These are phyloP conservation scores for Pardalotus punctatus DNA, from an alignment of 2,113 vertebrate genomes.

Conservation along the genomic window DNA sequence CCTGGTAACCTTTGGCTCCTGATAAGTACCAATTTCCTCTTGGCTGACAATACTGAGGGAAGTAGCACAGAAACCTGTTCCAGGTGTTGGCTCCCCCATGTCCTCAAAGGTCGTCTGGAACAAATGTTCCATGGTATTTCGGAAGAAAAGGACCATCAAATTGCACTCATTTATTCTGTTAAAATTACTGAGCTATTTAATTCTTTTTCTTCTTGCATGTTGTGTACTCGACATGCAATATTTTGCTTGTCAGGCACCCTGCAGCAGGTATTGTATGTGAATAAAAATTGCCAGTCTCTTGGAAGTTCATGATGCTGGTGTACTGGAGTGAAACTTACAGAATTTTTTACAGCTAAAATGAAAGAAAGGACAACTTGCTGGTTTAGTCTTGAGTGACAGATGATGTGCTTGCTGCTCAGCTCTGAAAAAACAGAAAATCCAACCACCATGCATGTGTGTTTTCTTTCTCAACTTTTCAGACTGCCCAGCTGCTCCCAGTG, in stretches of 20 bases:
- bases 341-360: neutral
- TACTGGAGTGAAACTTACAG: neutral
- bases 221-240: neutral
- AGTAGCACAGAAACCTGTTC: neutral
- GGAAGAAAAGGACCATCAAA: neutral
- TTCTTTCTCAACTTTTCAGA: neutral
- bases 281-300: neutral
- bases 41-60: neutral
- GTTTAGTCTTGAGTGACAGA: neutral
- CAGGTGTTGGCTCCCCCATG: neutral
- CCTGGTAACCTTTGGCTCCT: neutral
- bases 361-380: neutral
- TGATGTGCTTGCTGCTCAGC: rapidly evolving
- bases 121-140: neutral
- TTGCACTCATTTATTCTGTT: neutral
- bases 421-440: neutral
- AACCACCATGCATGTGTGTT: rapidly evolving
- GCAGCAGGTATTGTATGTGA: neutral
- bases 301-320: neutral
- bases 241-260: neutral
- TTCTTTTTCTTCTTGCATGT: neutral
- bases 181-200: neutral
- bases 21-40: neutral
- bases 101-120: neutral
- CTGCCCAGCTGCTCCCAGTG: neutral